phyloP scores from a whole-genome alignment of 2,113 vertebrate species.

The Orthonyx spaldingii region DNA sequence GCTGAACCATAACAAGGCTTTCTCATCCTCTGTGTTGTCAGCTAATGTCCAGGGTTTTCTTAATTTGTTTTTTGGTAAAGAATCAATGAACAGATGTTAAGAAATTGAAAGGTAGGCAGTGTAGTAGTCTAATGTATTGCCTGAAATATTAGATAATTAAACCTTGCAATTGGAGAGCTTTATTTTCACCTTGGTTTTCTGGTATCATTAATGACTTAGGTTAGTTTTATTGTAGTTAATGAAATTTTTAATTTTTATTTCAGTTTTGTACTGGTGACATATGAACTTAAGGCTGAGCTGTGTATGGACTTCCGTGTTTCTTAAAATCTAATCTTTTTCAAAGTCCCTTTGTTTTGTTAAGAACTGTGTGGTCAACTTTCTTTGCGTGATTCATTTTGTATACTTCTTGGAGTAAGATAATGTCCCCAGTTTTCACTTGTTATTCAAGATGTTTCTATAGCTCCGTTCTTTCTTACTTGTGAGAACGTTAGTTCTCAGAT shows the following conservation, averaged over 20 bases:
- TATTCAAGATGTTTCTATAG: background rate
- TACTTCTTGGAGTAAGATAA: background rate
- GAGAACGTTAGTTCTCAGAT: background rate
- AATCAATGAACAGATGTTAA: background rate
- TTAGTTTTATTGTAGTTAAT: background rate
- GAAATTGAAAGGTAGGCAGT: background rate
- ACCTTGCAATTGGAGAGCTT: background rate
- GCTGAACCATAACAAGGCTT: background rate
- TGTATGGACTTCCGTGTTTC: background rate
- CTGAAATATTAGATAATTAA: background rate
- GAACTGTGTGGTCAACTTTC: background rate
- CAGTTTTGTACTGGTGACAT: background rate
- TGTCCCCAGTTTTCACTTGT: background rate
- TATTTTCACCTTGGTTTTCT: background rate
- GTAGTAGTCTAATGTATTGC: background rate
- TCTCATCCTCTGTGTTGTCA: background rate
- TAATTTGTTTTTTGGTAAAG: background rate
- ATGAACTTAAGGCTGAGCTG: background rate
- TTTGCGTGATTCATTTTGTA: background rate
- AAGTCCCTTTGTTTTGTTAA: background rate
- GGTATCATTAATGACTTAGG: background rate
- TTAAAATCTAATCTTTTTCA: background rate
- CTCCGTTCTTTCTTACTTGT: background rate
- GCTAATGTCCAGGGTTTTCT: background rate
- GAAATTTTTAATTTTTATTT: background rate